These are phyloP conservation scores for Okapia johnstoni DNA, from an alignment of 2,113 vertebrate genomes.

Conservation along the genomic window DNA sequence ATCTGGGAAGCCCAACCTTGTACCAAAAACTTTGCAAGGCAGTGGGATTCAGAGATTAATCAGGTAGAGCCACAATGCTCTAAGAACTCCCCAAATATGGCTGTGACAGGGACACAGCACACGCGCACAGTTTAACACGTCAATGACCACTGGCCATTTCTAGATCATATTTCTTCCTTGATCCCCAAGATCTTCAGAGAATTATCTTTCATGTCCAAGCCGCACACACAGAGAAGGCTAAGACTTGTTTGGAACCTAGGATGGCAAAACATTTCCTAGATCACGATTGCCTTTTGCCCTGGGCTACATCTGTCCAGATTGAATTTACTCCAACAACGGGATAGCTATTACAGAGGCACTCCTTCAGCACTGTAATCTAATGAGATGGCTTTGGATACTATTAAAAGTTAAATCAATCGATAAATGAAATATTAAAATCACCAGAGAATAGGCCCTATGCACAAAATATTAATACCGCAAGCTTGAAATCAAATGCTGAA, in stretches of 20 bases:
- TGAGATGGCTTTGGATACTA: conserved; percentile 66
- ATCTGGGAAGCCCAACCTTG: not conserved
- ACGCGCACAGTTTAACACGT: not conserved
- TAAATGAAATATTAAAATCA: conserved; percentile 72
- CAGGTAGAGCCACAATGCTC: not conserved
- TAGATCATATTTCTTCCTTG: not conserved
- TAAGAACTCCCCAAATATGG: not conserved
- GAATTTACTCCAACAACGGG: conserved; percentile 45
- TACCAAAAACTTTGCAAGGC: not conserved
- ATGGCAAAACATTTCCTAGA: conserved; percentile 13
- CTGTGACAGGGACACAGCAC: not conserved
- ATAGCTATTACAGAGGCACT: conserved; percentile 30
- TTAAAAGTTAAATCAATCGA: conserved; percentile 72
- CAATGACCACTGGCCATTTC: not conserved
- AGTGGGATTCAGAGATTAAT: not conserved
- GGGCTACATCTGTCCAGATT: conserved; percentile 55
- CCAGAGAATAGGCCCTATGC: conserved; percentile 50
- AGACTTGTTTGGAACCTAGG: conserved; percentile 12
- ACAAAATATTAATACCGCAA: conserved; percentile 58
- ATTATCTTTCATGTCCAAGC: not conserved
- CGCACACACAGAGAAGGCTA: not conserved
- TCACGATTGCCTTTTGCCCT: conserved; percentile 34
- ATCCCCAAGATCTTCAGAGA: not conserved
- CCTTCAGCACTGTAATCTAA: conserved; percentile 52
- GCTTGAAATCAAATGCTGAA: conserved; percentile 51